A percentile compares a stretch with the other conserved stretches of the same genome.
phyloP scores from a whole-genome alignment of 2,113 vertebrate genomes.

The Amphilophus citrinellus region DNA sequence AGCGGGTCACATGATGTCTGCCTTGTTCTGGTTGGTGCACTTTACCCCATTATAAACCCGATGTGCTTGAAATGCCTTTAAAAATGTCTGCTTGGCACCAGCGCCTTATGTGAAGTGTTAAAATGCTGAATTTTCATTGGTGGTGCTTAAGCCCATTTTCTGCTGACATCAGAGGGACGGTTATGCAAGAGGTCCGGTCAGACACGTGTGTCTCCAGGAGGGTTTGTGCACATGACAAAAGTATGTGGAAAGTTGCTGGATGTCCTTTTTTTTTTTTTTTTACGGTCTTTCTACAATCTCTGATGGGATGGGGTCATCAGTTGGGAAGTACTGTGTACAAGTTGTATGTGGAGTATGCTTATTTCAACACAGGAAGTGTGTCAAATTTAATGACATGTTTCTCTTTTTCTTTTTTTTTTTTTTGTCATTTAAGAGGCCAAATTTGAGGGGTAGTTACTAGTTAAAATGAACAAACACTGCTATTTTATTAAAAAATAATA shows the following conservation, averaged over 20 bases:
- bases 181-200: conserved; percentile 46
- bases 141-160: not conserved
- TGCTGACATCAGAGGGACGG: conserved; percentile 26
- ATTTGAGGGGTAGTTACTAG: not conserved
- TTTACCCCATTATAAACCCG: not conserved
- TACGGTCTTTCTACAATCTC: not conserved
- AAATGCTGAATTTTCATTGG: conserved; percentile 6
- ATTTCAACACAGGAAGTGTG: not conserved
- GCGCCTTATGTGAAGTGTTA: not conserved
- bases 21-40: not conserved
- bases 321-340: not conserved
- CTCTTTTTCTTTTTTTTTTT: too few species aligned
- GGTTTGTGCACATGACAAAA: conserved; percentile 33
- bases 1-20: not conserved
- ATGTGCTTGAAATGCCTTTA: not conserved
- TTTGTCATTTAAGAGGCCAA: not conserved
- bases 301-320: not conserved
- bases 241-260: conserved; percentile 26
- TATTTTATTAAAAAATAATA: not conserved
- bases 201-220: conserved; percentile 1
- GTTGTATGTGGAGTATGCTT: not conserved
- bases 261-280: conserved; percentile 5
- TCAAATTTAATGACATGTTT: not conserved
- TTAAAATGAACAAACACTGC: not conserved
- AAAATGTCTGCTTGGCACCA: not conserved